These are phyloP conservation scores for Silurus meridionalis DNA, from an alignment of 2,113 vertebrate genomes.

Conservation along the genomic window DNA sequence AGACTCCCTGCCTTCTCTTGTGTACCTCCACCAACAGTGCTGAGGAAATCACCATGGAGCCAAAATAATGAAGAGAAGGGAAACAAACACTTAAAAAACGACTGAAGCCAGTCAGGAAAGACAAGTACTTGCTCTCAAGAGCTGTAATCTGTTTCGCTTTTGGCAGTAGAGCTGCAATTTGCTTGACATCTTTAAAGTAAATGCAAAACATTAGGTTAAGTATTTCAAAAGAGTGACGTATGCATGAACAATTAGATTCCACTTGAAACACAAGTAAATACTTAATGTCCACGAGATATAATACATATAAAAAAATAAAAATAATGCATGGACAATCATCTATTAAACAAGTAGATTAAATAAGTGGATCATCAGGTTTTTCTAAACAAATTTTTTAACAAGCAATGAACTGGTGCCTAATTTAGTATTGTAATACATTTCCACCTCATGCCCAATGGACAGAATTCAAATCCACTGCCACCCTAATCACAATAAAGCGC, in stretches of 20 bases:
- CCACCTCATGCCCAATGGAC: neutral
- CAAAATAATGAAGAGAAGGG: conserved; percentile 19
- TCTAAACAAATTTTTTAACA: neutral
- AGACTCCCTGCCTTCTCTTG: conserved; percentile 24
- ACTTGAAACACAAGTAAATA: neutral
- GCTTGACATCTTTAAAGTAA: neutral
- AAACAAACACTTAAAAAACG: conserved; percentile 9
- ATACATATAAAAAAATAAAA: neutral
- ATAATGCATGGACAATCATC: neutral
- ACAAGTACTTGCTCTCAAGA: neutral
- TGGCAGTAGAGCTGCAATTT: neutral
- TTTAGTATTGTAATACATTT: neutral
- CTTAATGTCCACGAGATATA: neutral
- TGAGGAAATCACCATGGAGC: conserved; percentile 36
- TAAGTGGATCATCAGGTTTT: neutral
- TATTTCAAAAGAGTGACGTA: neutral
- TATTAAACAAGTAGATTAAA: neutral
- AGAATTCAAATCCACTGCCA: neutral
- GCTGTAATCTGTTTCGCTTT: neutral
- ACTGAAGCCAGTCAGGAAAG: conserved; percentile 1
- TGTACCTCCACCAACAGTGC: conserved; percentile 7
- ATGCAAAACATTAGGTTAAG: neutral
- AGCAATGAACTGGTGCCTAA: neutral
- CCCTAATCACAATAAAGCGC: neutral
- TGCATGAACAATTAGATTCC: neutral